Percentiles rank a stretch among this genome's conserved stretches.
Conservation (phyloP, 92 coral and sea anemone species). For the Paramuricea clavata region DNA sequence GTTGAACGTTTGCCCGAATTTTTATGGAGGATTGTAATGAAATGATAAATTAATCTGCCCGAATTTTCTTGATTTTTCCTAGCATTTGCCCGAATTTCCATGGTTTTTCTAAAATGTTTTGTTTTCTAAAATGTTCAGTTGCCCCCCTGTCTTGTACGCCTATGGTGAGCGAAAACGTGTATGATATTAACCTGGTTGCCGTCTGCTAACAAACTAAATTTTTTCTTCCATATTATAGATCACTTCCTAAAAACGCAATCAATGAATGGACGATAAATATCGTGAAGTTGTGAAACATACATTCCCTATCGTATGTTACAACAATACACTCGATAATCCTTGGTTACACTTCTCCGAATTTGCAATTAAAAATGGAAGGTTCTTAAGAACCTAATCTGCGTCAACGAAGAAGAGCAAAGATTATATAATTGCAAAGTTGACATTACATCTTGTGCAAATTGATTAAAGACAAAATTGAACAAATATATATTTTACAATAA, state of each 20-base stretch:
- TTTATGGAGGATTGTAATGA: no score
- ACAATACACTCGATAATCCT: background rate
- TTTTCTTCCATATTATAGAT: background rate
- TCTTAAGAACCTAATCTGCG: background rate
- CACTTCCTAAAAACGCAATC: slow-evolving; percentile 38
- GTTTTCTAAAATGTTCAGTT: no score
- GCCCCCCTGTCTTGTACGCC: no score
- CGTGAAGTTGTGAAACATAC: background rate
- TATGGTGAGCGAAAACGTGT: background rate
- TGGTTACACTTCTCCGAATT: background rate
- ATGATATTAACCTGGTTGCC: background rate
- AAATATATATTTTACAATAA: background rate
- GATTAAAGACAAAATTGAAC: slow-evolving; percentile 5
- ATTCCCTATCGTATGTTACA: background rate
- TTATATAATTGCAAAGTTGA: background rate
- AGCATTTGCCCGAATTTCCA: no score
- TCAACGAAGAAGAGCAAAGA: background rate
- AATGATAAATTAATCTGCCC: no score
- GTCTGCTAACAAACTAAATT: background rate
- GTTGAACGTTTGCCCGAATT: no score
- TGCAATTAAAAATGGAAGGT: background rate
- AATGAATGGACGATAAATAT: slow-evolving; percentile 4
- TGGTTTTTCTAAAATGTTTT: no score
- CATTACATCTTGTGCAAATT: background rate
- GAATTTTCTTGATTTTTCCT: no score